These are phyloP conservation scores for Neotoma lepida DNA, from an alignment of 2,113 vertebrate genomes.

Conservation along the genomic window DNA sequence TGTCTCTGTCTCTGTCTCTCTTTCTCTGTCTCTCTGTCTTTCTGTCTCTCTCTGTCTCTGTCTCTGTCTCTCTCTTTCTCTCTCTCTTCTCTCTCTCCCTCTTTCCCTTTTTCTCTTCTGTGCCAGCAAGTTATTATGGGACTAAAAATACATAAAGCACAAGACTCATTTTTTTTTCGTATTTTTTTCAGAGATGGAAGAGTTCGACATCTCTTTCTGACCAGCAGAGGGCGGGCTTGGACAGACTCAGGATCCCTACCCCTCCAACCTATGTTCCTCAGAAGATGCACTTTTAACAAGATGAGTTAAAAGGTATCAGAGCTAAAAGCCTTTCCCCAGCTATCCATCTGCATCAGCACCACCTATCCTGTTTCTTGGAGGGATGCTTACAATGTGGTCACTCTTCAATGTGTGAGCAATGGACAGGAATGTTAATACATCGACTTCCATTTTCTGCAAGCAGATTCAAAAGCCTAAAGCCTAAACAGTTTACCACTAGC, in stretches of 20 bases:
- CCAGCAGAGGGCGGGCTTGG: conserved; percentile 72
- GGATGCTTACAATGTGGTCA: background rate
- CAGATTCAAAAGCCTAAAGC: background rate
- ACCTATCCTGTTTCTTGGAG: background rate
- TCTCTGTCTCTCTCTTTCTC: background rate
- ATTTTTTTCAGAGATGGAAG: background rate
- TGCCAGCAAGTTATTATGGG: background rate
- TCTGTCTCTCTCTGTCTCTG: background rate
- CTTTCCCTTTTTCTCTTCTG: background rate
- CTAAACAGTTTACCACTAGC: background rate
- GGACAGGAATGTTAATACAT: background rate
- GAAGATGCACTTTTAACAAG: background rate
- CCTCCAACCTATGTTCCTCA: background rate
- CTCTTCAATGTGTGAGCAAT: background rate
- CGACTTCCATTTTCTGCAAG: background rate
- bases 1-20: too few relatives aligned
- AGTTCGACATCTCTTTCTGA: background rate
- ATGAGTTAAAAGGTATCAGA: background rate
- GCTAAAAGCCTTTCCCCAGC: background rate
- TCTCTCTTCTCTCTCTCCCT: background rate
- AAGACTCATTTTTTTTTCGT: background rate
- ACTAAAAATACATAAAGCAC: background rate
- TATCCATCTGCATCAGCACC: background rate
- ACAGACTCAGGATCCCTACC: background rate
- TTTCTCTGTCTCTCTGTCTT: too few relatives aligned